Base-by-base conservation (phyloP, 2,797 vertebrate genomes). In the Poeciliopsis presidionis region DNA sequence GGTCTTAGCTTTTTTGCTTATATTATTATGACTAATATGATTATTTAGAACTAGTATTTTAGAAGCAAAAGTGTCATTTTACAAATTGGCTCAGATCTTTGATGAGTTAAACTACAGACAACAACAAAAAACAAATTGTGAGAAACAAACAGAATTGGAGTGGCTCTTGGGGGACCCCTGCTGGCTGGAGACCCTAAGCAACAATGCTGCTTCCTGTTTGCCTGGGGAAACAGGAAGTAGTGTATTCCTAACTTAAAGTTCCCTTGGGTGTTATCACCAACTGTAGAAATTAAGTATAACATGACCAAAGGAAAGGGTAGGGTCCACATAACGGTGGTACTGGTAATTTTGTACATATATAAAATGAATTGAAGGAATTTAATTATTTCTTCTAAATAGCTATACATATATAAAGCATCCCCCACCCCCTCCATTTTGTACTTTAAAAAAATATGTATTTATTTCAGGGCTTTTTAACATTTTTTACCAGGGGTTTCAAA, bases 111-210 rank as follows among this genome's bases (percentile, higher is more conserved):
- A 43, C 5, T 12, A 43, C 11, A 69, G 43, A 25, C 22, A 13
- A 41, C 63, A 25, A 12, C 14, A 39, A 63, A 63, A 55, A 67
- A 11, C 63, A 6, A 41, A 1, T 67, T 25, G 4, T 41, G 63
- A 39, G 18, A 65, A 36, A 39, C 30, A 39, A 41, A 39, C 63
- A 67, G 36, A 67, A 39, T 67, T 22, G 18, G 13, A 69, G 39
- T 69, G 39, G 65, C 39, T 69, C 65, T 69, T 41, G 22, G 65
- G 36, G 39, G 39, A 25, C 65, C 39, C 39, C 65, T 69, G 65
- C 65, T 69, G 65, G 65, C 39, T 69, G 65, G 39, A 69, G 65
- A 8, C 65, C 39, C 5, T 67, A 43, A 67, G 30, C 65, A 69
- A 22, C 18, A 25, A 25, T 69, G 39, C 43, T 3, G 4, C 9